phyloP scores from a whole-genome alignment of 2,797 vertebrate genomes.

The Allobates femoralis region DNA sequence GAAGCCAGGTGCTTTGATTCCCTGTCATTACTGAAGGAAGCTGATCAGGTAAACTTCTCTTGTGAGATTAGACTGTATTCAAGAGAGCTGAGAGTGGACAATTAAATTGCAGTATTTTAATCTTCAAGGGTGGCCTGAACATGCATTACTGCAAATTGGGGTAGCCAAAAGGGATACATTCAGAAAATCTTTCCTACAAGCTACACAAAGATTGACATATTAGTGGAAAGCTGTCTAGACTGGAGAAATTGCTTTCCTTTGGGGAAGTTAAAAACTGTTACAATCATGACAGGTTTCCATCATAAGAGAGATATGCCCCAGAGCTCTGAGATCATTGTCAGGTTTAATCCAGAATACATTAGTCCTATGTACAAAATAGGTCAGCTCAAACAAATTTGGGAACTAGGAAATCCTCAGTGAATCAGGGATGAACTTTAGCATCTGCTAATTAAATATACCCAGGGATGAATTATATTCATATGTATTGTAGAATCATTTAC shows the following conservation, averaged over 20 bases:
- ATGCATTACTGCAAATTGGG: conserved; percentile 19
- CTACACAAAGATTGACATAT: conserved; percentile 35
- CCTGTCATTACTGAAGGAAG: conserved; percentile 10
- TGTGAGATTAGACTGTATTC: conserved; percentile 11
- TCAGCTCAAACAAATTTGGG: neutral
- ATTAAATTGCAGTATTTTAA: conserved; percentile 31
- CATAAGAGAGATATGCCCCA: neutral
- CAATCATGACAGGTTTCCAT: conserved; percentile 10
- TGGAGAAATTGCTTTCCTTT: conserved; percentile 28
- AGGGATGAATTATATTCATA: neutral
- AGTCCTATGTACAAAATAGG: conserved; percentile 14
- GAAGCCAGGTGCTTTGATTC: neutral
- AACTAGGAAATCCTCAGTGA: neutral
- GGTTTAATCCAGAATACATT: conserved; percentile 44
- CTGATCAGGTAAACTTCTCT: neutral
- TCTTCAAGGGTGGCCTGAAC: conserved; percentile 46
- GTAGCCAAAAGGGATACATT: conserved; percentile 33
- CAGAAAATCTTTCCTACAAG: conserved; percentile 12
- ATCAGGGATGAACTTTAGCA: neutral
- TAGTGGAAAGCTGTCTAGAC: conserved; percentile 51
- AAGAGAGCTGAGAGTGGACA: conserved; percentile 31
- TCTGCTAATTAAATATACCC: neutral
- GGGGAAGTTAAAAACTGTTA: conserved; percentile 12
- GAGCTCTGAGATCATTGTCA: conserved; percentile 47
- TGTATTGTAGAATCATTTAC: neutral